Evolutionary conservation across 1,140 invertebrate species (phyloP).

Genomic region (Apis mellifera): Amel_HAv3.1 CM009932.2:11371001-11371500

Average conservation of each 20-base stretch:
- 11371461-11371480: background rate
- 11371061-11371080: constrained; percentile 66
- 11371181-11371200: background rate
- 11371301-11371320: constrained; percentile 4
- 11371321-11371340: no score
- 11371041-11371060: constrained; percentile 70
- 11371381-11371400: constrained; percentile 28
- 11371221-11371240: constrained; percentile 31
- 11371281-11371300: constrained; percentile 26
- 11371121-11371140: constrained; percentile 61
- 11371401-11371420: constrained; percentile 22
- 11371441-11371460: constrained; percentile 5
- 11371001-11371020: constrained; percentile 77
- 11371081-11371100: constrained; percentile 72
- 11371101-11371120: constrained; percentile 71
- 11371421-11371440: constrained; percentile 21
- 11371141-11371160: constrained; percentile 60
- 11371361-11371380: background rate
- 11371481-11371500: background rate
- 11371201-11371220: background rate
- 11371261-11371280: constrained; percentile 1
- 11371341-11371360: background rate
- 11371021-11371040: constrained; percentile 80
- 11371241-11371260: background rate
- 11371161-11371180: background rate